These are phyloP conservation scores for Cheilosia variabilis DNA, from an alignment of 2,888 invertebrate species.

Conservation along the genomic window DNA sequence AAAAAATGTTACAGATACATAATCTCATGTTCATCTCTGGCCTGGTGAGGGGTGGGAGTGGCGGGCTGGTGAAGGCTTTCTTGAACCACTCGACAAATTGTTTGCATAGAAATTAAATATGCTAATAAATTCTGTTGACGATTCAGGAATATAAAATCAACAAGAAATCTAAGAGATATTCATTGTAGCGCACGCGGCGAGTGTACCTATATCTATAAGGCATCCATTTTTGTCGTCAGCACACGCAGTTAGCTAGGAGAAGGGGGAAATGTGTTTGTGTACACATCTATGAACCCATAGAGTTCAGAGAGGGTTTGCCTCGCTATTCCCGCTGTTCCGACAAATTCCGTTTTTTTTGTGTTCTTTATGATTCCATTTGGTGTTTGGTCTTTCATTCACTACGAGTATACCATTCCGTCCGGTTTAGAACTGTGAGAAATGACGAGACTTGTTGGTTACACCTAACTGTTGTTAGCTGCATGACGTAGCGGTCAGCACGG, in stretches of 20 bases:
- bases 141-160: constrained; percentile 57
- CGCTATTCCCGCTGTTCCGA: neutral
- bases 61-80: neutral
- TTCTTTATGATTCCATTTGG: neutral
- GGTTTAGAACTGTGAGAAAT: constrained; percentile 7
- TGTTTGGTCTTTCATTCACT: constrained; percentile 31
- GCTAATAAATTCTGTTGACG: constrained; percentile 70
- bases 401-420: neutral
- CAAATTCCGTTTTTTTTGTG: constrained; percentile 29
- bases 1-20: constrained; percentile 13
- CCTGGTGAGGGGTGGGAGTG: neutral
- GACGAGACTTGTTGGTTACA: constrained; percentile 19
- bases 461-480: constrained; percentile 15
- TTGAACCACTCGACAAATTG: constrained; percentile 35
- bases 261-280: constrained; percentile 7
- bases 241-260: constrained; percentile 30
- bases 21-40: constrained; percentile 5
- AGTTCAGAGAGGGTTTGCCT: neutral
- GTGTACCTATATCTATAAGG: neutral
- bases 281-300: constrained; percentile 8
- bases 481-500: neutral
- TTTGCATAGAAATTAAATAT: constrained; percentile 72
- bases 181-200: constrained; percentile 47
- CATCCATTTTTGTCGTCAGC: constrained; percentile 53
- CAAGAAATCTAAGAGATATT: constrained; percentile 37